A percentile compares a stretch with the other conserved stretches of the same genome.
phyloP scores from a whole-genome alignment of 2,888 invertebrate genomes.

The Liopterus haemorrhoidalis region DNA sequence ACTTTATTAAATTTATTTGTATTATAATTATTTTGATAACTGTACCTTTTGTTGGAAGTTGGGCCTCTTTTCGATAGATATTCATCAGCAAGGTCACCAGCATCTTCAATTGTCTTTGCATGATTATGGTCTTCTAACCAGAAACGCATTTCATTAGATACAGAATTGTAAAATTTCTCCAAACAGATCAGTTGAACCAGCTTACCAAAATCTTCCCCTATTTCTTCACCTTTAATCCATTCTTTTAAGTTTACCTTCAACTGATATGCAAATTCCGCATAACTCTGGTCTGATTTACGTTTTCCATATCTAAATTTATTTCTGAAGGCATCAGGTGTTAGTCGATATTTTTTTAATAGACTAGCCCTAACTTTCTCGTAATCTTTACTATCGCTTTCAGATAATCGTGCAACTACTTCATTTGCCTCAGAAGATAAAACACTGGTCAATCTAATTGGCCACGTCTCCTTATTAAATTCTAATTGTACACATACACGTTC shows the following conservation, averaged over 20 bases:
- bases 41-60: neutral
- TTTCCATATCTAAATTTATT: constrained; percentile 5
- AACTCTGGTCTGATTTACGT: constrained; percentile 5
- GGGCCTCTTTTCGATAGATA: constrained; percentile 1
- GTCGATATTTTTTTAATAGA: constrained; percentile 3
- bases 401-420: constrained; percentile 1
- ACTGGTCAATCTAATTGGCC: constrained; percentile 1
- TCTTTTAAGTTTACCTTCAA: constrained; percentile 5
- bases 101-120: neutral
- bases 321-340: constrained; percentile 3
- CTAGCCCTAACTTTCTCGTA: constrained; percentile 2
- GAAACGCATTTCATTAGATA: constrained; percentile 1
- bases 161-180: constrained; percentile 6
- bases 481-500: constrained; percentile 5
- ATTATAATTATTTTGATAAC: neutral
- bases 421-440: constrained; percentile 1
- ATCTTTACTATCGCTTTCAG: constrained; percentile 1
- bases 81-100: constrained; percentile 1
- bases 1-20: too few species aligned
- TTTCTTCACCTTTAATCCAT: constrained; percentile 3
- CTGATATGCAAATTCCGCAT: constrained; percentile 8
- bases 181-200: constrained; percentile 4
- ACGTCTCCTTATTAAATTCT: constrained; percentile 1
- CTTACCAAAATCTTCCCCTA: neutral
- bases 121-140: constrained; percentile 3